Evolutionary conservation across 2,113 vertebrate genomes (phyloP).

Genomic region (Clupea harengus): DNA sequence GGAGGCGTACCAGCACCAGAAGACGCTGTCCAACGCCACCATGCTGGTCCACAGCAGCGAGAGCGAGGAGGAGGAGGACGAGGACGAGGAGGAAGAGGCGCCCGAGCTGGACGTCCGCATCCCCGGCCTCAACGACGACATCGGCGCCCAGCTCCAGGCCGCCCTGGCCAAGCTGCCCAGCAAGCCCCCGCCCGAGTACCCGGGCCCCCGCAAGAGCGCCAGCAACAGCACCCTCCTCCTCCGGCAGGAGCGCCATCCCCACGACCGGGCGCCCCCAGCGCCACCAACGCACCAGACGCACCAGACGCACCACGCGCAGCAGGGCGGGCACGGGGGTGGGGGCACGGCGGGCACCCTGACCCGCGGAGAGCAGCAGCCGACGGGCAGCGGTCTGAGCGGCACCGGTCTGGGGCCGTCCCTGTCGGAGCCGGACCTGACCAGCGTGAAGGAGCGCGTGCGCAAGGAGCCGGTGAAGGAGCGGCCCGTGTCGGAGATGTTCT

Average conservation of each 20-base stretch:
- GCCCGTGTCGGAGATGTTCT: conserved; percentile 96
- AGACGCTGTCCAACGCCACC: conserved; percentile 89
- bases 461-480: conserved; percentile 94
- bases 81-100: conserved; percentile 64
- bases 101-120: conserved; percentile 77
- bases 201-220: not conserved
- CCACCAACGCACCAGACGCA: too few species aligned
- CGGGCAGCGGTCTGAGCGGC: conserved; percentile 38
- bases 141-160: conserved; percentile 89
- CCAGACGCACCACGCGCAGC: too few species aligned
- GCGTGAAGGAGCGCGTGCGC: conserved; percentile 91
- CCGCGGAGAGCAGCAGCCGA: conserved; percentile 82
- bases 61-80: conserved; percentile 87
- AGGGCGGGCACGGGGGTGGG: conserved; percentile 54
- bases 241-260: conserved; percentile 45
- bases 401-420: conserved; percentile 83
- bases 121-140: conserved; percentile 79
- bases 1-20: conserved; percentile 84
- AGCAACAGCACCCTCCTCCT: conserved; percentile 52
- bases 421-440: conserved; percentile 93
- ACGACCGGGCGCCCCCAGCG: conserved; percentile 52
- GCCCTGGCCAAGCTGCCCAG: conserved; percentile 92
- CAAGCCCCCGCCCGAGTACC: conserved; percentile 60
- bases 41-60: conserved; percentile 98
- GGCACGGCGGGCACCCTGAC: conserved; percentile 78